Base-by-base conservation (phyloP, 1,140 invertebrate genomes). In the Ooceraea biroi region DNA sequence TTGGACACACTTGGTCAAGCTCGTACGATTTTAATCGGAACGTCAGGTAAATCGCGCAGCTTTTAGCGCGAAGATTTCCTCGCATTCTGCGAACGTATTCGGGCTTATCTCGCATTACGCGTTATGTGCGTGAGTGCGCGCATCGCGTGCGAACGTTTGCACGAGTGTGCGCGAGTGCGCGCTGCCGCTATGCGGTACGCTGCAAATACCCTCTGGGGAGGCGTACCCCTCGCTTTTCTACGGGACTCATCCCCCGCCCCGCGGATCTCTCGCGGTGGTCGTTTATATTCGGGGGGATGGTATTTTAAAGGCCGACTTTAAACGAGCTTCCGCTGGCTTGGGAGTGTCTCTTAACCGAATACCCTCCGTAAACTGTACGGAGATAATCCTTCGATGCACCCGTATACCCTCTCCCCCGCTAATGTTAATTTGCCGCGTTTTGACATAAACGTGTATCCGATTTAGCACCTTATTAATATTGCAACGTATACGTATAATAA, bases 171-270 rank as follows among this genome's bases (percentile, higher is more conserved):
- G 30, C 58, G 80, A 50, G 48, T 57, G 41, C 36, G 36, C 36
- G 36, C 36, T 46, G 30, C n/a, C 55, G 73, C n/a, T 52, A 5
- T 50, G 50, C 41, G 65, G 22, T 68, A 19, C n/a, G 46, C 68
- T 83, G 84, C 80, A 74, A 85, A 84, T 74, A 85, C 58, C 63
- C 80, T 83, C 60, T 57, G 11, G 80, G 80, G 77, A 83, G 60
- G 19, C 57, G 50, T 84, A 82, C 68, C 78, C 58, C 60, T 57
- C 57, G 78, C 46, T 25, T 83, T 66, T 66, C 82, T 19, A 41
- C 41, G 60, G 41, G 7, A 4, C 44, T 78, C 61, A 66, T 46
- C 50, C 48, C 82, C 25, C 19, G 46, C 57, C 44, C 46, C 41
- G 11, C 82, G 74, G 55, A 78, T 78, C 76, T 69, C 50, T 78